Conservation (phyloP, 2,888 invertebrate genomes). For the Nysson spinosus region DNA sequence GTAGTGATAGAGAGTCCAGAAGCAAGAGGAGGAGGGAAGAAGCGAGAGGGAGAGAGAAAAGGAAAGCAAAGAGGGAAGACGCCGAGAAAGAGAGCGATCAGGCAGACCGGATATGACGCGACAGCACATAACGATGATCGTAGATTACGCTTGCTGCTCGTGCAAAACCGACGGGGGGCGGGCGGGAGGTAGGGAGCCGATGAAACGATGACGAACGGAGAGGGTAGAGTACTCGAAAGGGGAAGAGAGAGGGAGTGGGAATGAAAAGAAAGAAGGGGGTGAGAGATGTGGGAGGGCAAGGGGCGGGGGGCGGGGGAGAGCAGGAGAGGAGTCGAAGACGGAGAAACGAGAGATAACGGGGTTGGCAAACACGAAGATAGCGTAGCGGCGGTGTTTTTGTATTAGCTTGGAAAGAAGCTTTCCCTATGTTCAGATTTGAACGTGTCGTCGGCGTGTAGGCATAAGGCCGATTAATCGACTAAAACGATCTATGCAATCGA, state of each 20-base stretch:
- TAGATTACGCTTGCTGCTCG: slow-evolving; percentile 63
- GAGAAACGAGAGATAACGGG: slow-evolving; percentile 74
- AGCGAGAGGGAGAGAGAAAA: slow-evolving; percentile 15
- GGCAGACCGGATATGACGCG: slow-evolving; percentile 68
- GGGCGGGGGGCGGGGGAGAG: slow-evolving; percentile 17
- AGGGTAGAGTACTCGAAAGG: slow-evolving; percentile 11
- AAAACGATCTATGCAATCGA: too few species aligned
- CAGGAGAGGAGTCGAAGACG: slow-evolving; percentile 53
- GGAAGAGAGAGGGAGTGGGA: slow-evolving; percentile 9
- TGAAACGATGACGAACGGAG: slow-evolving; percentile 40
- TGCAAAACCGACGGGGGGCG: slow-evolving; percentile 24
- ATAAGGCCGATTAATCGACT: slow-evolving; percentile 25
- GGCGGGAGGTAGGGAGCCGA: slow-evolving; percentile 35
- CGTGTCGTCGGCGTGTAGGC: slow-evolving; percentile 16
- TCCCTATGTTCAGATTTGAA: slow-evolving; percentile 27
- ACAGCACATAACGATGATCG: slow-evolving; percentile 70
- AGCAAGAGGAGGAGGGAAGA: not conserved
- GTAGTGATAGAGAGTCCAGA: not conserved
- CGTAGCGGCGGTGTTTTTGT: slow-evolving; percentile 59
- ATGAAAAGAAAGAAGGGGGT: slow-evolving; percentile 36
- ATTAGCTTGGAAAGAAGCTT: slow-evolving; percentile 28
- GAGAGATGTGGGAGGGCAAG: slow-evolving; percentile 50
- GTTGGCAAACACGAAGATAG: slow-evolving; percentile 75
- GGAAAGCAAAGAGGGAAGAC: slow-evolving; percentile 11
- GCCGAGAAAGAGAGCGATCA: slow-evolving; percentile 30